Evolutionary conservation across 2,888 invertebrate genomes (phyloP), one percentile per base, ranked within the genome.

Genomic region (Drosophila prostipennis): DNA sequence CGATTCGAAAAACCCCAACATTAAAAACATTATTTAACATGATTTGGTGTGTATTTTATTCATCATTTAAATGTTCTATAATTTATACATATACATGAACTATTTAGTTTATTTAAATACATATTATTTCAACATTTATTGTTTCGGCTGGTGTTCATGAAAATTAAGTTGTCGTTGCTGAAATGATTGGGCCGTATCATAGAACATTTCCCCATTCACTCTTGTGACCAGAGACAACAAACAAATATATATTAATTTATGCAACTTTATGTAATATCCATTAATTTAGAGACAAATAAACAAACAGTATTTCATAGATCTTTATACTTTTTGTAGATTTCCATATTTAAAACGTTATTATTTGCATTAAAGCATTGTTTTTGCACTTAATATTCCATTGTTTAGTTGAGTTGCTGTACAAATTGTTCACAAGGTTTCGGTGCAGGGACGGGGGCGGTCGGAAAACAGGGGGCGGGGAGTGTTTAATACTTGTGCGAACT

Each of bases 401-500:
- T 85, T 82, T 73, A 67, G 58, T 69, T 78, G 53, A 74, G 79
- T 74, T 84, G 83, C 83, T 84, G 83, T 84, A 84, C 83, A 84
- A 86, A 75, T 77, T 80, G 79, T 80, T 83, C 68, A 76, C 72
- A 73, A 61, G 57, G 67, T 76, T 46, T 81, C 43, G 72, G 81
- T 81, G 81, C 78, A 67, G 60, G 76, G 76, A 65, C 43, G 51
- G 67, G 29, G 42, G 29, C 51, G 63, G 10, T 32, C 43, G 59
- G 42, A 51, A 58, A 49, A 42, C 10, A 19, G 43, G 63, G 63
- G 46, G 14, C 8, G 23, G 29, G 55, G 49, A 42, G 48, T 74
- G 51, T 72, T 68, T 85, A 81, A 84, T 82, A 82, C 85, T 85
- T 82, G 85, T 85, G 85, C 85, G 80, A 82, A 81, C 76, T 74